These are phyloP conservation scores for Pristis pectinata DNA, from an alignment of 2,797 vertebrate genomes.

Conservation along the genomic window DNA sequence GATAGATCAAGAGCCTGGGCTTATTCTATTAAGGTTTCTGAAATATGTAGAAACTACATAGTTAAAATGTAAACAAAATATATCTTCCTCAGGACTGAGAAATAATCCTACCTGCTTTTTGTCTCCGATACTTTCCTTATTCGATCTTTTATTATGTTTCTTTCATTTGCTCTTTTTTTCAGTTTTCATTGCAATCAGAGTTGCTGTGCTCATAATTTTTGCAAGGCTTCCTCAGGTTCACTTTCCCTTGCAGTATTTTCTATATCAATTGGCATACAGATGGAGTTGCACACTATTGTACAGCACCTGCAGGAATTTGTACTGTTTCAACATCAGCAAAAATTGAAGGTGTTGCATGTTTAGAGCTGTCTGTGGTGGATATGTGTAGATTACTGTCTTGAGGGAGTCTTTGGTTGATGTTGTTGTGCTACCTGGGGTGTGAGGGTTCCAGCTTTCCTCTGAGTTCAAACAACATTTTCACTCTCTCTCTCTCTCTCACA, in stretches of 20 bases:
- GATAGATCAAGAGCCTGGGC: not conserved
- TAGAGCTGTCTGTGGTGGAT: not conserved
- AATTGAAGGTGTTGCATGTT: not conserved
- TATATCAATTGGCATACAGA: not conserved
- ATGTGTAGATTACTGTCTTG: no score
- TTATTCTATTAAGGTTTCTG: not conserved
- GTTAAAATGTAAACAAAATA: not conserved
- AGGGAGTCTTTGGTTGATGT: not conserved
- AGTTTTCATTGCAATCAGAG: not conserved
- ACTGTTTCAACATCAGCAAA: not conserved
- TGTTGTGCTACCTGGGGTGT: not conserved
- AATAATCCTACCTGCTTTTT: no score
- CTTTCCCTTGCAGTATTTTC: not conserved
- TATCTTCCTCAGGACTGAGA: not conserved
- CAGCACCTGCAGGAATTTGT: not conserved
- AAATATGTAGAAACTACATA: not conserved
- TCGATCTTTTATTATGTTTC: not conserved
- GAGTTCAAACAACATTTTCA: not conserved
- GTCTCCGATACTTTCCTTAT: not conserved
- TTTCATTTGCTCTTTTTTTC: not conserved
- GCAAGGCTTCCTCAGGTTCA: not conserved
- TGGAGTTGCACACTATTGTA: no score
- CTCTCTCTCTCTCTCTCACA: not conserved
- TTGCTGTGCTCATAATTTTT: not conserved
- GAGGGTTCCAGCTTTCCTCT: not conserved